phyloP scores from a whole-genome alignment of 2,888 invertebrate genomes.

The Eristalis intricaria region DNA sequence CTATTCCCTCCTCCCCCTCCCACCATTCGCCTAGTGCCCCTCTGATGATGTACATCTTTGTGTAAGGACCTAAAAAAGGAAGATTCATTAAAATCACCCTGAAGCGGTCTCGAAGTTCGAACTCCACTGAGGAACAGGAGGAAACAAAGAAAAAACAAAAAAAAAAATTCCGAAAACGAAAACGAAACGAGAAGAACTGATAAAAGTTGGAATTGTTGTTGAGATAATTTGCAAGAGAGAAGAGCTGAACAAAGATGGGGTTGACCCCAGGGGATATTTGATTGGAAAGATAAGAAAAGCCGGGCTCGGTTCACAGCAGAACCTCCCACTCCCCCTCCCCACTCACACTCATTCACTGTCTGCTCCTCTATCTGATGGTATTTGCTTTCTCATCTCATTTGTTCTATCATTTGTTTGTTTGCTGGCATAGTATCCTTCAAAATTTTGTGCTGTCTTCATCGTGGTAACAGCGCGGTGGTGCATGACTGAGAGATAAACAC shows the following conservation, averaged over 20 bases:
- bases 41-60: slow-evolving; percentile 4
- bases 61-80: slow-evolving; percentile 21
- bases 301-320: slow-evolving; percentile 25
- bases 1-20: neutral
- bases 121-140: slow-evolving; percentile 21
- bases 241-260: slow-evolving; percentile 58
- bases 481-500: slow-evolving; percentile 29
- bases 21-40: neutral
- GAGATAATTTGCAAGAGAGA: slow-evolving; percentile 58
- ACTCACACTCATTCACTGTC: slow-evolving; percentile 4
- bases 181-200: slow-evolving; percentile 35
- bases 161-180: slow-evolving; percentile 19
- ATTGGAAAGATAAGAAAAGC: slow-evolving; percentile 66
- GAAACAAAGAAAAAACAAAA: slow-evolving; percentile 27
- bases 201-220: slow-evolving; percentile 66
- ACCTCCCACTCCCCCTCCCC: slow-evolving; percentile 7
- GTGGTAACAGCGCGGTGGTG: neutral
- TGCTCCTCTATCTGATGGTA: slow-evolving; percentile 11
- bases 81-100: slow-evolving; percentile 67
- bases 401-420: slow-evolving; percentile 45
- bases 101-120: slow-evolving; percentile 57
- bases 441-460: neutral
- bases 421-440: slow-evolving; percentile 14
- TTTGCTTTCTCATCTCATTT: slow-evolving; percentile 49
- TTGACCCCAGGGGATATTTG: slow-evolving; percentile 70